Evolutionary conservation across 2,888 invertebrate species (phyloP), one percentile per base, ranked within the genome.

Genomic region (Cephus pygmeus): DNA sequence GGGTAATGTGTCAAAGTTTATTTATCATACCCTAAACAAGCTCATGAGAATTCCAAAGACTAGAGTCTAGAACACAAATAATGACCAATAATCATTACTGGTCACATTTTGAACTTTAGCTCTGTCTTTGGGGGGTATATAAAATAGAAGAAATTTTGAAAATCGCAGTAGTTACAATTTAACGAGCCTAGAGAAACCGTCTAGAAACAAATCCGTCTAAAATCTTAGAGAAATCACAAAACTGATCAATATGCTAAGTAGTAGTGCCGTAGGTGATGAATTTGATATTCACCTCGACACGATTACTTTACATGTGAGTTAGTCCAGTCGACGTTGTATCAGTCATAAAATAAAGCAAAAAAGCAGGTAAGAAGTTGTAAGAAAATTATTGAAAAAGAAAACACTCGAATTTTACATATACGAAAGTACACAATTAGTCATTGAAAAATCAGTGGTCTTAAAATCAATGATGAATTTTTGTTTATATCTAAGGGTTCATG

Each of bases 231-330:
- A 69, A 76, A 71, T 69, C 78, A 76, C 77, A 12, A 33, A 56
- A 34, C 77, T 83, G 75, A 80, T 83, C 83, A 80, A 86, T 82
- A 86, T 91, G 87, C 91, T 93, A 93, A 93, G 93, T 93, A 93
- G 93, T 93, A 91, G 92, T 92, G 93, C 93, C 93, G 92, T 92
- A 92, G 92, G 92, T 92, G 92, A 92, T 90, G 84, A 80, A 83
- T 82, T 84, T 82, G 77, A 85, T 86, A 89, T 87, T 91, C 92
- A 92, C 92, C 92, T 90, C 88, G 91, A 89, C 87, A 84, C 90
- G 85, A 90, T 90, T 92, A 90, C 92, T 92, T 92, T 88, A 85
- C 88, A 88, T 80, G 84, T 82, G 83, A 83, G 77, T 78, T 35
- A 40, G 74, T n/a, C 6, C 9, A 30, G 30, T 73, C 77, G 31